phyloP scores from a whole-genome alignment of 2,113 vertebrate species.

The Vidua macroura region DNA sequence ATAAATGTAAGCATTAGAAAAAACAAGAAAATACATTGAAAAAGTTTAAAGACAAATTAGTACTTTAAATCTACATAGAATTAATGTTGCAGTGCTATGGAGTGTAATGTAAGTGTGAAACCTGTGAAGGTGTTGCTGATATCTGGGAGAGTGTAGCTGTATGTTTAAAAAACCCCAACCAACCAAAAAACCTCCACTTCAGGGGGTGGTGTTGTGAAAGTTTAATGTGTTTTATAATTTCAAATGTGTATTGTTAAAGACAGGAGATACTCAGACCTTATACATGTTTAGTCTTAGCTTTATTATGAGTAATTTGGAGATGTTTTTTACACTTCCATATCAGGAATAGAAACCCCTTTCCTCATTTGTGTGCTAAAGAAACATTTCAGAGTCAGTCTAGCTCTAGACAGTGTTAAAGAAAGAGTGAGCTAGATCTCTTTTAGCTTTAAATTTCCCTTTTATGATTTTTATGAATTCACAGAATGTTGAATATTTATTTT shows the following conservation, averaged over 20 bases:
- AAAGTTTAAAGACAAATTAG: neutral
- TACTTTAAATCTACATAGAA: neutral
- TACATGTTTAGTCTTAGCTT: neutral
- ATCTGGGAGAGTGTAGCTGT: neutral
- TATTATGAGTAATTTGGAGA: neutral
- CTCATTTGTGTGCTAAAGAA: neutral
- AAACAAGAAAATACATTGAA: neutral
- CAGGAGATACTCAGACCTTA: neutral
- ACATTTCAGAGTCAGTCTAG: neutral
- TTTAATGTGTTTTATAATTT: neutral
- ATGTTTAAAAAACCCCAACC: neutral
- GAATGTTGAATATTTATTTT: neutral
- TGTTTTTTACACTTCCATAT: neutral
- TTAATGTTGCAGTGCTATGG: neutral
- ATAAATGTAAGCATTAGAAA: neutral
- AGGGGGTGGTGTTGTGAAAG: neutral
- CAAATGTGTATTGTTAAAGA: neutral
- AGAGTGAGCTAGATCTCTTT: neutral
- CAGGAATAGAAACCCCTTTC: neutral
- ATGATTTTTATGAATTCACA: neutral
- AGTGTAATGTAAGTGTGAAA: neutral
- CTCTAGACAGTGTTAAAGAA: neutral
- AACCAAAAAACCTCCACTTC: neutral
- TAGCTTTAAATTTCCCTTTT: neutral
- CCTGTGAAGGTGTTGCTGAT: neutral